Percentiles rank a stretch among this genome's conserved stretches.
Evolutionary conservation across 2,888 invertebrate species (phyloP).

Genomic region (Ectobius pallidus): DNA sequence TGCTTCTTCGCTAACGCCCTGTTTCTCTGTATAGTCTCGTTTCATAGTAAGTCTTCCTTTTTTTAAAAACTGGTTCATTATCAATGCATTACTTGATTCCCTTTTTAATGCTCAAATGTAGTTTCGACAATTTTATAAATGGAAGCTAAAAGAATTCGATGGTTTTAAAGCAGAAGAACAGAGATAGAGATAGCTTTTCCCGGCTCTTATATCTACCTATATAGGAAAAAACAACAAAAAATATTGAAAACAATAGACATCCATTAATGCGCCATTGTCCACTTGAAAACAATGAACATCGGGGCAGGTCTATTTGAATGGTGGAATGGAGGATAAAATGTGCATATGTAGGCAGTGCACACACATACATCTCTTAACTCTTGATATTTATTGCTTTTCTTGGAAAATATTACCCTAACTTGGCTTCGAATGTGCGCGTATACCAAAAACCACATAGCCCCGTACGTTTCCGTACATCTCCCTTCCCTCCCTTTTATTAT

Average conservation of each 20-base stretch:
- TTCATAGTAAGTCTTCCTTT: background rate
- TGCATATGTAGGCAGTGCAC: conserved; percentile 6
- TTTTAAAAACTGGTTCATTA: conserved; percentile 28
- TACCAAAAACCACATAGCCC: background rate
- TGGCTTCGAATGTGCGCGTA: background rate
- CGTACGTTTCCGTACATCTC: too few relatives aligned
- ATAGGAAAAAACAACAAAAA: background rate
- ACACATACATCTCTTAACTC: background rate
- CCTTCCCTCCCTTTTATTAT: too few relatives aligned
- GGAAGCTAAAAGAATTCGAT: conserved; percentile 30
- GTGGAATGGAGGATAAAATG: conserved; percentile 3
- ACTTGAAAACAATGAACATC: conserved; percentile 17
- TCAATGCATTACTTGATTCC: conserved; percentile 34
- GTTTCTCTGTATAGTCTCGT: background rate
- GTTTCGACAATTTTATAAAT: conserved; percentile 36
- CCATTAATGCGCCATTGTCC: conserved; percentile 37
- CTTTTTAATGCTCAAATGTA: conserved; percentile 29
- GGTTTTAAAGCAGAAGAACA: conserved; percentile 20
- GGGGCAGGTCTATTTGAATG: conserved; percentile 16
- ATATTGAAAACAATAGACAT: conserved; percentile 32
- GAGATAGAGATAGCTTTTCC: background rate
- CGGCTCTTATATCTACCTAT: conserved; percentile 9
- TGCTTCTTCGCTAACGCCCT: conserved; percentile 7
- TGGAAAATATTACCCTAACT: background rate
- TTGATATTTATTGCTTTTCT: conserved; percentile 22